phyloP scores from a whole-genome alignment of 2,888 invertebrate species.

The Ectemnius lituratus region DNA sequence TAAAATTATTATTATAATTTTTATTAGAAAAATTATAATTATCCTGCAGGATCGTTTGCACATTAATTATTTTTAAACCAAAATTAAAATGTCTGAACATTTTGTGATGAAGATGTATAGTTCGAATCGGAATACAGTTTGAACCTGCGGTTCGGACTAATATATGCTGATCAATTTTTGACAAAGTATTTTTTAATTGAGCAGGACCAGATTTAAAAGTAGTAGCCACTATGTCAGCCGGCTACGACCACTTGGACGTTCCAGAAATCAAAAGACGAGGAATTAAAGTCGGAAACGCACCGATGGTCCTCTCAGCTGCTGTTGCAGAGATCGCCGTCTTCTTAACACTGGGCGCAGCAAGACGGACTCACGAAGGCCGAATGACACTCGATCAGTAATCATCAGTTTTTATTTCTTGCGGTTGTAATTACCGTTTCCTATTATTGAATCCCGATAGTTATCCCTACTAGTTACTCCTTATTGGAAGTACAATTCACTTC shows the following conservation, averaged over 20 bases:
- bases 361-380: constrained; percentile 88
- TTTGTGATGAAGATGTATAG: no score
- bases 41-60: no score
- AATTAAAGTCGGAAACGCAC: constrained; percentile 90
- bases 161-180: no score
- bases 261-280: constrained; percentile 84
- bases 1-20: no score
- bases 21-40: no score
- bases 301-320: constrained; percentile 85
- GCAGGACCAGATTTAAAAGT: constrained; percentile 86
- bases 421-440: not conserved
- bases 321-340: constrained; percentile 92
- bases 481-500: no score
- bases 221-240: constrained; percentile 91
- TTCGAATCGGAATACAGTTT: no score
- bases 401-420: not conserved
- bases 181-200: not conserved
- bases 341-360: constrained; percentile 86
- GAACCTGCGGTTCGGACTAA: no score
- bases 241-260: constrained; percentile 90
- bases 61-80: no score
- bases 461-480: no score
- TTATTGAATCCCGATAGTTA: no score
- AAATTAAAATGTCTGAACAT: no score
- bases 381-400: constrained; percentile 81